A percentile compares a stretch with the other conserved stretches of the same genome.
phyloP scores from a whole-genome alignment of 1,140 invertebrate species.

The Drosophila jambulina region DNA sequence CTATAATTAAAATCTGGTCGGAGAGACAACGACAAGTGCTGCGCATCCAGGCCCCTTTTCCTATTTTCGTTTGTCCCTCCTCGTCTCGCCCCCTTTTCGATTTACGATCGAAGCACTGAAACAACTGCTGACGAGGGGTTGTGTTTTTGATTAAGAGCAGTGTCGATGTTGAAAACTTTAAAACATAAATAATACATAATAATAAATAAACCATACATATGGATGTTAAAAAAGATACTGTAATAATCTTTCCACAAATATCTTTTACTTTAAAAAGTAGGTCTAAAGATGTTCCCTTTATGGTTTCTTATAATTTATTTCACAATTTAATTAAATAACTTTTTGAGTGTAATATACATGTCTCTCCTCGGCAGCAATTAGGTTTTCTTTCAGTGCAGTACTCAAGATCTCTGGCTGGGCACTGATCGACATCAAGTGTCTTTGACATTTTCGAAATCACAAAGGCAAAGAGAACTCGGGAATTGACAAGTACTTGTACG shows the following conservation, averaged over 20 bases:
- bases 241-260: background rate
- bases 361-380: background rate
- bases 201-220: too few species aligned
- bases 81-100: background rate
- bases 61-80: constrained; percentile 29
- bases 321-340: background rate
- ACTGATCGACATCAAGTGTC: constrained; percentile 59
- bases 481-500: constrained; percentile 24
- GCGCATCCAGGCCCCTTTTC: constrained; percentile 35
- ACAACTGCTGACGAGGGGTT: background rate
- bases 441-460: constrained; percentile 64
- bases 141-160: background rate
- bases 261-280: background rate
- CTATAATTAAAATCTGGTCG: constrained; percentile 68
- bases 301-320: background rate
- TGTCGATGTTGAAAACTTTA: background rate
- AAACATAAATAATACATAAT: background rate
- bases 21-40: constrained; percentile 24
- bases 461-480: constrained; percentile 9
- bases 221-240: background rate
- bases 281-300: background rate
- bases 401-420: constrained; percentile 15
- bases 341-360: background rate
- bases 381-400: constrained; percentile 10
- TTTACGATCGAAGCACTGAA: constrained; percentile 17